Evolutionary conservation across 2,797 vertebrate species (phyloP).

Genomic region (Phrynocephalus vlangalii): DNA sequence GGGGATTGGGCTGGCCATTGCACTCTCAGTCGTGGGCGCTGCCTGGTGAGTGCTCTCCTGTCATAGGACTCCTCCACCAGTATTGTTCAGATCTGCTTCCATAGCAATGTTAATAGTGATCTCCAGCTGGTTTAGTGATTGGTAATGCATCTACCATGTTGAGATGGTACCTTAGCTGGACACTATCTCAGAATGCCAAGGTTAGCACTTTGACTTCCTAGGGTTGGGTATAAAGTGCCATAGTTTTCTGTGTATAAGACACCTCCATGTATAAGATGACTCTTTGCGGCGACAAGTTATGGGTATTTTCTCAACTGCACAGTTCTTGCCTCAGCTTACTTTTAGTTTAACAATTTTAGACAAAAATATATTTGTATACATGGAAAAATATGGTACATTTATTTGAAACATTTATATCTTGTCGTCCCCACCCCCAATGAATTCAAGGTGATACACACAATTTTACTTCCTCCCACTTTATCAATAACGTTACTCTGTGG

Average conservation of each 20-base stretch:
- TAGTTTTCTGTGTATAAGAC: too few relatives aligned
- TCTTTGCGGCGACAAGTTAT: too few relatives aligned
- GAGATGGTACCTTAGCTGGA: background rate
- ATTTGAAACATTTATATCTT: background rate
- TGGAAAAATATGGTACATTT: background rate
- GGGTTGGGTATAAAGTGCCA: background rate
- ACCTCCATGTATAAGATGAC: too few relatives aligned
- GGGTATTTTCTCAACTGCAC: too few relatives aligned
- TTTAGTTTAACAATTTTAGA: too few relatives aligned
- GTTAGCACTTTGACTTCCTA: background rate
- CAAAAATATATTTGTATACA: too few relatives aligned
- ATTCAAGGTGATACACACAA: background rate
- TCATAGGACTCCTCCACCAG: background rate
- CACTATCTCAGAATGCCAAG: background rate
- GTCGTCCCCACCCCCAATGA: background rate
- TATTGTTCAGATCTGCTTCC: background rate
- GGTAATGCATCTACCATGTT: background rate
- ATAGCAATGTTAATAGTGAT: background rate
- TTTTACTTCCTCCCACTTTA: background rate
- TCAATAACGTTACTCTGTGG: background rate
- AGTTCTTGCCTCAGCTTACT: too few relatives aligned
- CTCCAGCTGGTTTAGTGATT: background rate
- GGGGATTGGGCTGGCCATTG: conserved; percentile 96
- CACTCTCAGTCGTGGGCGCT: conserved; percentile 96
- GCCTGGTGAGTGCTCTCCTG: conserved; percentile 88